phyloP scores from a whole-genome alignment of 2,113 vertebrate species.

The Fulmarus glacialis region DNA sequence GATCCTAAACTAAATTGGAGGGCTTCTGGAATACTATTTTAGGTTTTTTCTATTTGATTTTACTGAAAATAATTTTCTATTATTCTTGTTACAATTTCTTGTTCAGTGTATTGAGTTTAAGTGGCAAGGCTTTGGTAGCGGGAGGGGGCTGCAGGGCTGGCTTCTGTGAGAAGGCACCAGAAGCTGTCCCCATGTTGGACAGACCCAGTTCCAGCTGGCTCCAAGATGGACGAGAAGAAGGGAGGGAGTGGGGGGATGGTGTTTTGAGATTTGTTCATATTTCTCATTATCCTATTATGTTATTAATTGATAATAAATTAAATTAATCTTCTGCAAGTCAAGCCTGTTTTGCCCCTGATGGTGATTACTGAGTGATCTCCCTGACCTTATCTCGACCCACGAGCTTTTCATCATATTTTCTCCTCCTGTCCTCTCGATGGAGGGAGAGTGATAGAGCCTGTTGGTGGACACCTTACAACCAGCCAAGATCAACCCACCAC shows the following conservation, averaged over 20 bases:
- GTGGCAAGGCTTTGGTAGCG: neutral
- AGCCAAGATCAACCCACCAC: neutral
- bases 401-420: neutral
- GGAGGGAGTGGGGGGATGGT: accelerated
- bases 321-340: neutral
- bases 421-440: neutral
- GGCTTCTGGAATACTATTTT: neutral
- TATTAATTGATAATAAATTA: neutral
- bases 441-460: neutral
- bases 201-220: neutral
- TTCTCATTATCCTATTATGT: neutral
- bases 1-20: neutral
- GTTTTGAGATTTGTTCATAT: neutral
- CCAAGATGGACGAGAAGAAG: neutral
- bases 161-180: neutral
- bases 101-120: neutral
- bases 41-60: neutral
- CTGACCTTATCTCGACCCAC: neutral
- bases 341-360: neutral
- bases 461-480: neutral
- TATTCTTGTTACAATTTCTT: neutral
- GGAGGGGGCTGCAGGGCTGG: neutral
- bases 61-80: neutral
- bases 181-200: neutral
- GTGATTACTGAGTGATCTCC: neutral